phyloP scores from a whole-genome alignment of 2,888 invertebrate species.

The Leistus spinibarbis region DNA sequence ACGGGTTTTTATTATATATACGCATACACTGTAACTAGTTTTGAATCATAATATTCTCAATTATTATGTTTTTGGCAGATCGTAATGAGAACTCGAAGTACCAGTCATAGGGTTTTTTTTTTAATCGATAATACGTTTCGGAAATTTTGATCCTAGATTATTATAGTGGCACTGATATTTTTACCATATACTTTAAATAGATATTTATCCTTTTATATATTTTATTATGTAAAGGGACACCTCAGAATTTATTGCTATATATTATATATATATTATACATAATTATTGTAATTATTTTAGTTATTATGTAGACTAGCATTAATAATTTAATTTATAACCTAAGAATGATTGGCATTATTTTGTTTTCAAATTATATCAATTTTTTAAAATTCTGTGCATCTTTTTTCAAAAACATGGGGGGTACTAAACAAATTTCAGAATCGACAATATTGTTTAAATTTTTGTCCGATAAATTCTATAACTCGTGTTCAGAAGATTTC shows the following conservation, averaged over 20 bases:
- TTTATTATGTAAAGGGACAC: constrained; percentile 30
- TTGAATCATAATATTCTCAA: no score
- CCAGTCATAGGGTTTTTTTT: background rate
- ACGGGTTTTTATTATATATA: no score
- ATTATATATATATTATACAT: constrained; percentile 28
- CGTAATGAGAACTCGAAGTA: background rate
- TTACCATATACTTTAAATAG: constrained; percentile 36
- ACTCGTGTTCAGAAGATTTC: background rate
- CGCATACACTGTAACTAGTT: no score
- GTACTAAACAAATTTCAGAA: background rate
- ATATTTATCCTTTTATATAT: constrained; percentile 36
- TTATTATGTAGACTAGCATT: constrained; percentile 35
- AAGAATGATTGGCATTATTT: constrained; percentile 39
- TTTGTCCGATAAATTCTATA: background rate
- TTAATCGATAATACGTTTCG: background rate
- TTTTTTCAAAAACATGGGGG: constrained; percentile 13
- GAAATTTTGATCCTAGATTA: background rate
- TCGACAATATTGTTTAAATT: background rate
- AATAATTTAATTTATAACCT: constrained; percentile 39
- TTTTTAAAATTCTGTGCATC: constrained; percentile 29
- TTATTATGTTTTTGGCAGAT: no score
- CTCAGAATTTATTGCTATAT: constrained; percentile 36
- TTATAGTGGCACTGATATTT: constrained; percentile 37
- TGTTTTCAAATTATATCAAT: constrained; percentile 37
- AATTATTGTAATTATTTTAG: constrained; percentile 38